These are phyloP conservation scores for Schizaphis graminum DNA, from an alignment of 2,888 invertebrate genomes.

Conservation along the genomic window DNA sequence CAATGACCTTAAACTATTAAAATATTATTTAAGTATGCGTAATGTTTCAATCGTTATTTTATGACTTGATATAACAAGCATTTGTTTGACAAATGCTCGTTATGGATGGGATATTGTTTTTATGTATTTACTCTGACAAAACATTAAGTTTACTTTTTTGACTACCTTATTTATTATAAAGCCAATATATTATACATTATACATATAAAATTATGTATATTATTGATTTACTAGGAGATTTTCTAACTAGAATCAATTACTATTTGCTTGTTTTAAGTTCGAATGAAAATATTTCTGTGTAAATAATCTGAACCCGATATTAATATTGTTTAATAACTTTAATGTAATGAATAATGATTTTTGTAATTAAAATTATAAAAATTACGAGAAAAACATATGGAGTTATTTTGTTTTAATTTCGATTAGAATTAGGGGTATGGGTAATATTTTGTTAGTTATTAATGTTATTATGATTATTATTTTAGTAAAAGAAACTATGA, in stretches of 20 bases:
- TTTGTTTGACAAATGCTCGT: background rate
- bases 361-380: background rate
- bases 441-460: background rate
- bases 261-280: background rate
- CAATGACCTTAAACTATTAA: constrained; percentile 25
- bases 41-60: constrained; percentile 31
- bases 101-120: background rate
- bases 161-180: background rate
- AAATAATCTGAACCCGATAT: background rate
- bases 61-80: background rate
- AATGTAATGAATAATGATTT: background rate
- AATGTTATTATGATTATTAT: background rate
- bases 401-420: background rate
- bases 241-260: background rate
- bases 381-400: background rate
- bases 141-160: background rate
- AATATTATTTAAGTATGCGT: background rate
- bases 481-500: background rate
- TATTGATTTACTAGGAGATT: background rate
- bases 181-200: background rate
- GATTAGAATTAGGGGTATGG: background rate
- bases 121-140: background rate
- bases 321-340: background rate
- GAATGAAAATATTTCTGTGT: background rate
- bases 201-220: background rate